A percentile compares a stretch with the other conserved stretches of the same genome.
These are phyloP conservation scores for Beroe ovata DNA, from an alignment of 37 sponge, comb jelly and placozoan genomes.

Conservation along the genomic window DNA sequence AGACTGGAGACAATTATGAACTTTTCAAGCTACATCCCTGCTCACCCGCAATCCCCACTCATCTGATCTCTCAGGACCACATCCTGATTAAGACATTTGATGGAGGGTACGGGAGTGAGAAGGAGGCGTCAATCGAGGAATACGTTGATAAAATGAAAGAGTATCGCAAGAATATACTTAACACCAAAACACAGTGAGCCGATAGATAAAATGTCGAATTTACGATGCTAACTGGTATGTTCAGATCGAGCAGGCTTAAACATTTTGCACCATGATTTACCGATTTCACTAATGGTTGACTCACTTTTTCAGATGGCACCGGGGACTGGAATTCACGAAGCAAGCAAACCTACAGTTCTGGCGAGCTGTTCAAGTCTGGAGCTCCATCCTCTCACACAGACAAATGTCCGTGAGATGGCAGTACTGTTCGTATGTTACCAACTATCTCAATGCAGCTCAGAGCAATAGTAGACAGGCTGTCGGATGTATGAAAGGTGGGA, in stretches of 20 bases:
- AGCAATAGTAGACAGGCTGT: constrained; percentile 42
- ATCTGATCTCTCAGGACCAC: constrained; percentile 59
- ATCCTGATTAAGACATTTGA: constrained; percentile 47
- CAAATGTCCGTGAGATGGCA: constrained; percentile 18
- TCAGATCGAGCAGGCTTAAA: too few species aligned
- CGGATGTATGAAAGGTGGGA: constrained; percentile 44
- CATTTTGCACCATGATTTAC: neutral
- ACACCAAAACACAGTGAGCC: too few species aligned
- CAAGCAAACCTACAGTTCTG: constrained; percentile 46
- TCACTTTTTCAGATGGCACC: constrained; percentile 19
- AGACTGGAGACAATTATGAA: too few species aligned
- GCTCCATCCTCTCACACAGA: constrained; percentile 5
- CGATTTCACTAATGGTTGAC: neutral
- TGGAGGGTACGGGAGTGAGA: constrained; percentile 52
- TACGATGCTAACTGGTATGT: too few species aligned
- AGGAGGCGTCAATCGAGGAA: constrained; percentile 50
- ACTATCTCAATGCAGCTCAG: constrained; percentile 21
- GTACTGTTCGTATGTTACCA: constrained; percentile 31
- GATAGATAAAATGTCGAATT: too few species aligned
- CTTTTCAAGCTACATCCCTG: neutral
- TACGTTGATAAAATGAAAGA: constrained; percentile 63
- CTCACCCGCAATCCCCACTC: neutral
- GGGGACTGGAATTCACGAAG: constrained; percentile 43
- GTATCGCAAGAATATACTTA: constrained; percentile 48
- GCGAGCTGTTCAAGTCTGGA: constrained; percentile 43